phyloP scores from a whole-genome alignment of 53 echinoderm and acorn worm genomes.

The Crossaster papposus region DNA sequence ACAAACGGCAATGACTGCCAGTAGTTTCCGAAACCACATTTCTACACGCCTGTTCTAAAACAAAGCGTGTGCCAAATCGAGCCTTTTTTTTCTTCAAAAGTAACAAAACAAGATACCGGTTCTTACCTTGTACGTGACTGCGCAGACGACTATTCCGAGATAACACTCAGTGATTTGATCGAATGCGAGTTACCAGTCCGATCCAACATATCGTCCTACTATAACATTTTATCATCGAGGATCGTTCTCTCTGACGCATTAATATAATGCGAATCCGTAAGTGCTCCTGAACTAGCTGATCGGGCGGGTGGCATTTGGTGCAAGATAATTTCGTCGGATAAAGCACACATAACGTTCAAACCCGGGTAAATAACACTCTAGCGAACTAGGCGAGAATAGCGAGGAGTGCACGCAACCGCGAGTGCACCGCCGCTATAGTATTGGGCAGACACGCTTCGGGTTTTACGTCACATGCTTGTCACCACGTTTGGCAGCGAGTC shows the following conservation, averaged over 20 bases:
- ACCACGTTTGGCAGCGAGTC: background rate
- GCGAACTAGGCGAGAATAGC: background rate
- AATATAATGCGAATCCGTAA: constrained; percentile 38
- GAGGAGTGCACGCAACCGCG: constrained; percentile 1
- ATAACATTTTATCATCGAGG: constrained; percentile 14
- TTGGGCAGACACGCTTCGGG: no score
- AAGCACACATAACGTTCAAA: background rate
- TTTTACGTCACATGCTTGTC: background rate
- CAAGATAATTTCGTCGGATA: constrained; percentile 27
- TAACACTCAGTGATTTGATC: background rate
- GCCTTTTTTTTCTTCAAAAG: background rate
- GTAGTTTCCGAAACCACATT: background rate
- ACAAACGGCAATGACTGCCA: background rate
- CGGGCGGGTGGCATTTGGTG: constrained; percentile 35
- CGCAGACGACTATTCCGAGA: background rate
- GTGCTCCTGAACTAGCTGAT: constrained; percentile 39
- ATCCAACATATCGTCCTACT: background rate
- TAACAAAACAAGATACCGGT: background rate
- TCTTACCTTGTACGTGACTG: constrained; percentile 14
- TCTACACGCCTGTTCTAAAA: background rate
- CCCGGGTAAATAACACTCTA: background rate
- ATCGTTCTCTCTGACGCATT: constrained; percentile 32
- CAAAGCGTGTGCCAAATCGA: background rate
- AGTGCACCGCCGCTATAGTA: background rate
- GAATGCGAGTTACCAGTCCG: background rate